Evolutionary conservation across 1,140 invertebrate genomes (phyloP).

Genomic region (Drosophila repletoides): DNA sequence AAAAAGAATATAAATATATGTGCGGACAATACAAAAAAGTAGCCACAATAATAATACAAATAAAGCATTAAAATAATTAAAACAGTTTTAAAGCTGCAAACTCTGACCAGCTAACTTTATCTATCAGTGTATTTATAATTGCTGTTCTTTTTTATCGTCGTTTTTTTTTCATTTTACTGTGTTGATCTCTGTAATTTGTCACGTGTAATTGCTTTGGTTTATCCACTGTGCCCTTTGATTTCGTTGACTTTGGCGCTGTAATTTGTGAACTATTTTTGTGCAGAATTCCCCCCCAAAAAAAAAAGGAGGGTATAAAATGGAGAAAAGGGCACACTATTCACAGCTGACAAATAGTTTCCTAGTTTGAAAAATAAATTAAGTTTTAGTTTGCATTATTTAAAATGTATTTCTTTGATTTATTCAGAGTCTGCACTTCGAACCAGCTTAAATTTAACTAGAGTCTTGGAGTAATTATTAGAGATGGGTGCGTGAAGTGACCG

Average conservation of each 20-base stretch:
- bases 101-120: neutral
- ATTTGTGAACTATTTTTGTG: slow-evolving; percentile 22
- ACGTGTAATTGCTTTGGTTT: slow-evolving; percentile 59
- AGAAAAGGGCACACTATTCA: too few species aligned
- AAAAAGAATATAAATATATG: too few species aligned
- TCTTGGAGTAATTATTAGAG: too few species aligned
- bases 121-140: slow-evolving; percentile 37
- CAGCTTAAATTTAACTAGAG: too few species aligned
- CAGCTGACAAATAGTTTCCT: too few species aligned
- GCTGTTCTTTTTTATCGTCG: slow-evolving; percentile 27
- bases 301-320: too few species aligned
- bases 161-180: slow-evolving; percentile 1
- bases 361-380: too few species aligned
- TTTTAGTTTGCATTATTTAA: too few species aligned
- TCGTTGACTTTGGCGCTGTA: slow-evolving; percentile 60
- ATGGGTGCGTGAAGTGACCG: too few species aligned
- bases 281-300: neutral
- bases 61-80: slow-evolving; percentile 63
- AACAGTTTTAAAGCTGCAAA: slow-evolving; percentile 29
- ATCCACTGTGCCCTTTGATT: slow-evolving; percentile 54
- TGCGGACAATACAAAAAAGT: too few species aligned
- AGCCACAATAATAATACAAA: slow-evolving; percentile 14
- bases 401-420: too few species aligned
- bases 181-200: slow-evolving; percentile 61
- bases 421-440: too few species aligned